phyloP scores from a whole-genome alignment of 2,113 vertebrate species.

The Chaetodon trifascialis region DNA sequence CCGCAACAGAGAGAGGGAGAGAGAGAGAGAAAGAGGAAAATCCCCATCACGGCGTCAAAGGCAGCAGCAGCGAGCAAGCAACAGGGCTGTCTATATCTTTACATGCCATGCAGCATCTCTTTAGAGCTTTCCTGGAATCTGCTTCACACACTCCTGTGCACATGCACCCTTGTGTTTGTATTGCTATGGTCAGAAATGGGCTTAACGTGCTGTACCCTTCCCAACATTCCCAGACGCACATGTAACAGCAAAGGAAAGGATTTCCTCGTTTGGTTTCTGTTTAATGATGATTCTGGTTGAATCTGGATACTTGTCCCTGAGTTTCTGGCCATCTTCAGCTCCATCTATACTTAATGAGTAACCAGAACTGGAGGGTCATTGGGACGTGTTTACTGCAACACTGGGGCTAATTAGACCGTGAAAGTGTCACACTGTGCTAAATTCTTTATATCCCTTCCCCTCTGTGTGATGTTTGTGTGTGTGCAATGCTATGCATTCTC shows the following conservation, averaged over 20 bases:
- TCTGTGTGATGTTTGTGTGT: slow-evolving; percentile 39
- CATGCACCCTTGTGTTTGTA: neutral
- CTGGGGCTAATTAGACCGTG: slow-evolving; percentile 78
- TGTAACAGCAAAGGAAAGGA: neutral
- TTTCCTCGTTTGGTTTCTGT: slow-evolving; percentile 6
- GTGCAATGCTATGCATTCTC: slow-evolving; percentile 19
- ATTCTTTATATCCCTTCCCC: slow-evolving; percentile 73
- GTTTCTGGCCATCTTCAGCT: slow-evolving; percentile 53
- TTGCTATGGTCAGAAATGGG: slow-evolving; percentile 8
- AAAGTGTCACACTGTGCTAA: slow-evolving; percentile 79
- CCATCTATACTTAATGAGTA: slow-evolving; percentile 76
- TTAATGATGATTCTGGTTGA: neutral
- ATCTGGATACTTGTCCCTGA: slow-evolving; percentile 5
- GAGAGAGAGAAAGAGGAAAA: slow-evolving; percentile 66
- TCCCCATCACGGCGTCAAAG: slow-evolving; percentile 71
- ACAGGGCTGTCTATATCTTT: slow-evolving; percentile 28
- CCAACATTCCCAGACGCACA: neutral
- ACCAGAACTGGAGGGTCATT: slow-evolving; percentile 72
- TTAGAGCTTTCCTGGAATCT: slow-evolving; percentile 30
- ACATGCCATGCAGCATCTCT: slow-evolving; percentile 41
- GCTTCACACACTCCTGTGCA: slow-evolving; percentile 15
- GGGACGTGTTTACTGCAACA: slow-evolving; percentile 79
- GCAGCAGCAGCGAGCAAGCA: slow-evolving; percentile 46
- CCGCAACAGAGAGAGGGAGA: slow-evolving; percentile 63
- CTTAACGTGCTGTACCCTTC: too few species aligned